These are phyloP conservation scores for Trogon surrucura DNA, from an alignment of 2,113 vertebrate species.

Conservation along the genomic window DNA sequence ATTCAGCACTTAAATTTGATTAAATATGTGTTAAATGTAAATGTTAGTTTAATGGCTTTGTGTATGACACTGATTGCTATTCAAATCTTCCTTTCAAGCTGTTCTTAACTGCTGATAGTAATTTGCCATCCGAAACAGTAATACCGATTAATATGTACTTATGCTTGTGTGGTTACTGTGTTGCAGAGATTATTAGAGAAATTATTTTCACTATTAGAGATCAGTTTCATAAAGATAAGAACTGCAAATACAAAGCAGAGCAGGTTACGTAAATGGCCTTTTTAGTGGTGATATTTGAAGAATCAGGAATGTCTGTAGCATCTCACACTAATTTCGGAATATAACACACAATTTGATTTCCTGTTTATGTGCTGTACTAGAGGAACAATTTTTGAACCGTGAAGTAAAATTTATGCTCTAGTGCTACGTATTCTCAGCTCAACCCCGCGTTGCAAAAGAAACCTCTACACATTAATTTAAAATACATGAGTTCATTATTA, in stretches of 20 bases:
- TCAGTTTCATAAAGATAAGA: constrained; percentile 34
- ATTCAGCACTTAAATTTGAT: background rate
- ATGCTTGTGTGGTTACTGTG: background rate
- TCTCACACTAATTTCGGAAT: background rate
- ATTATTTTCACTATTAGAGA: constrained; percentile 1
- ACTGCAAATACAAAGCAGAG: constrained; percentile 3
- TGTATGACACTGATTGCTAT: constrained; percentile 43
- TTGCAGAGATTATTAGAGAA: background rate
- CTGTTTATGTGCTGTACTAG: background rate
- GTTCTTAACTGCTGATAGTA: constrained; percentile 35
- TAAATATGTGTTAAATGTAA: constrained; percentile 40
- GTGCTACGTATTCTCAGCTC: background rate
- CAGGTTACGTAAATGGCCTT: background rate
- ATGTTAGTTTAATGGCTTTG: constrained; percentile 48
- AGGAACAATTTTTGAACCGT: background rate
- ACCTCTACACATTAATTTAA: constrained; percentile 9
- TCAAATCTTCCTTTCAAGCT: constrained; percentile 14
- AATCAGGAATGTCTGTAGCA: background rate
- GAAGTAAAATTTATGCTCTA: background rate
- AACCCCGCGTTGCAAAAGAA: background rate
- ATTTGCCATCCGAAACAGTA: constrained; percentile 31
- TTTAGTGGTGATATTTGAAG: background rate
- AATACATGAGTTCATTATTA: constrained; percentile 22
- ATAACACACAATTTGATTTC: background rate
- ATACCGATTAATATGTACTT: constrained; percentile 31